phyloP scores from a whole-genome alignment of 1,140 invertebrate genomes.

The Brachionus sp. region DNA sequence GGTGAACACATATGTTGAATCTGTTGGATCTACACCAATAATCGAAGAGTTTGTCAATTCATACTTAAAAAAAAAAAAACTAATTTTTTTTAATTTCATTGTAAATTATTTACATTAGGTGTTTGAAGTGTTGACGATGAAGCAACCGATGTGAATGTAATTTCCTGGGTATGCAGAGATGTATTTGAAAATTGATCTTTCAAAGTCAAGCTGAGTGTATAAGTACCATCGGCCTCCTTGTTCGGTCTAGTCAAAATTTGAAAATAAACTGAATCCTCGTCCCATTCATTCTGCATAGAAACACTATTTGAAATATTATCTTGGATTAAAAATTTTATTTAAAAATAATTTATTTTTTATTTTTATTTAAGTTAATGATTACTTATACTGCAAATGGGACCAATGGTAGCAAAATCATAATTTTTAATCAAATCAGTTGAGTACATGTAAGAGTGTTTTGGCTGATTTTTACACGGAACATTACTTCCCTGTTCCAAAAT shows the following conservation, averaged over 20 bases:
- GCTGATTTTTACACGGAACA: constrained; percentile 22
- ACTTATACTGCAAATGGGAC: constrained; percentile 43
- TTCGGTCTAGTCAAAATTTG: constrained; percentile 33
- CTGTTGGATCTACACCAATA: constrained; percentile 46
- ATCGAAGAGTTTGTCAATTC: not conserved
- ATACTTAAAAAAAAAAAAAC: not conserved
- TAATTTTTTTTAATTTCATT: not conserved
- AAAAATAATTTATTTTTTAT: not conserved
- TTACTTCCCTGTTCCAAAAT: not conserved
- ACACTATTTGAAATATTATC: constrained; percentile 14
- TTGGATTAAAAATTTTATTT: not conserved
- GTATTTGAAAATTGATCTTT: not conserved
- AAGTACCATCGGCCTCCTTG: not conserved
- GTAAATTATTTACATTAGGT: not conserved
- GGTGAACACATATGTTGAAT: constrained; percentile 47
- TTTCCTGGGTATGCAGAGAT: not conserved
- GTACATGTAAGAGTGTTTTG: not conserved
- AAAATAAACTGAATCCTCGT: constrained; percentile 33
- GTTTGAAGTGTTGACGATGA: not conserved
- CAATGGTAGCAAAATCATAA: not conserved
- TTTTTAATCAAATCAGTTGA: not conserved
- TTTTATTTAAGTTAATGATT: not conserved
- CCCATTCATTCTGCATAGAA: not conserved
- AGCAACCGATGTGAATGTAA: not conserved
- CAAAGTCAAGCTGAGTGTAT: not conserved